phyloP scores from a whole-genome alignment of 2,113 vertebrate species.

The Heptranchias perlo region DNA sequence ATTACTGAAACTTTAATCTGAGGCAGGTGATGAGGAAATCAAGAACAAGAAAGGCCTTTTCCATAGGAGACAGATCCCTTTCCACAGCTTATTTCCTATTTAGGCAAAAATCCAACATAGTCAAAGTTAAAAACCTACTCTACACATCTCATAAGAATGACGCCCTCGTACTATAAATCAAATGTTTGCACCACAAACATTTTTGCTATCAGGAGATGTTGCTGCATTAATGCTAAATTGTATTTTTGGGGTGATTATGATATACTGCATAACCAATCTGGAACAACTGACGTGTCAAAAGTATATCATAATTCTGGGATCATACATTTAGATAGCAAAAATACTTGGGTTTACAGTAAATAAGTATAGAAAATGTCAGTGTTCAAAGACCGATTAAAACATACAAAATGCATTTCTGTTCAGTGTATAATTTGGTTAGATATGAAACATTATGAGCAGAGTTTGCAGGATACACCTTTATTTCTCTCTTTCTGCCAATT shows the following conservation, averaged over 20 bases:
- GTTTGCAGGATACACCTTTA: not conserved
- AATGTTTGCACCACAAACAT: not conserved
- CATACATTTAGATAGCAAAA: not conserved
- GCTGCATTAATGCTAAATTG: not conserved
- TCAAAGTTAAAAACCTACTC: not conserved
- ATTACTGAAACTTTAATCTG: not conserved
- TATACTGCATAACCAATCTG: not conserved
- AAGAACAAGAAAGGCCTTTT: not conserved
- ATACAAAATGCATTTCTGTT: not conserved
- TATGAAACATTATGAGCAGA: not conserved
- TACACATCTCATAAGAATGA: not conserved
- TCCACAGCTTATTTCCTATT: not conserved
- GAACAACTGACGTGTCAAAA: not conserved
- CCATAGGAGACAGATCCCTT: not conserved
- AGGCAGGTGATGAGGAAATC: not conserved
- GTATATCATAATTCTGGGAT: not conserved
- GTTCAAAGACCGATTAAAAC: not conserved
- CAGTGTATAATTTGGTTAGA: not conserved
- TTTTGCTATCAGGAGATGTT: not conserved
- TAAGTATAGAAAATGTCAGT: constrained; percentile 19
- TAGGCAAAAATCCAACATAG: not conserved
- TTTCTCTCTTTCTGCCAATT: not conserved
- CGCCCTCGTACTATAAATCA: not conserved
- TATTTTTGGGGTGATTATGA: not conserved
- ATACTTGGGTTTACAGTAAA: not conserved